phyloP scores from a whole-genome alignment of 2,888 invertebrate genomes.

The Epinotia brunnichana region DNA sequence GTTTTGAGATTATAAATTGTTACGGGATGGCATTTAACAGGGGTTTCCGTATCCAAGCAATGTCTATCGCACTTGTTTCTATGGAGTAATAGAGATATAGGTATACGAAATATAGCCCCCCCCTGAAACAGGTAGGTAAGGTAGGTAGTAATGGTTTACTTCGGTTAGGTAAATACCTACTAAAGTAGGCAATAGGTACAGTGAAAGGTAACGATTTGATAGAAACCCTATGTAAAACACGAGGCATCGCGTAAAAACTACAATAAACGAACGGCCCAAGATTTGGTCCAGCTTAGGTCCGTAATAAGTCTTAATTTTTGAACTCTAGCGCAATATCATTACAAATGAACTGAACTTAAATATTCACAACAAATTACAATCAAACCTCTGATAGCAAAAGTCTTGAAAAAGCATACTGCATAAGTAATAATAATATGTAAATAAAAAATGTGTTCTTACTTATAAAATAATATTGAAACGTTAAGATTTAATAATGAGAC shows the following conservation, averaged over 20 bases:
- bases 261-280: conserved; percentile 28
- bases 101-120: too few relatives aligned
- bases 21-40: too few relatives aligned
- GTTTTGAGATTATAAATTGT: too few relatives aligned
- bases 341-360: conserved; percentile 8
- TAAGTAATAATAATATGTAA: background rate
- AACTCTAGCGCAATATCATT: conserved; percentile 23
- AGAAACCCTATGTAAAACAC: conserved; percentile 11
- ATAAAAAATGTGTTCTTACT: background rate
- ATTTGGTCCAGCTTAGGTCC: conserved; percentile 43
- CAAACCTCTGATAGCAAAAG: background rate
- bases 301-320: conserved; percentile 37
- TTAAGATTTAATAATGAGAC: background rate
- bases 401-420: conserved; percentile 10
- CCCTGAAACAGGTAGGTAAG: too few relatives aligned
- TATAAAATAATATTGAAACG: background rate
- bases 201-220: conserved; percentile 2
- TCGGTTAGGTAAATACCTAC: too few relatives aligned
- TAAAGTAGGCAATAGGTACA: background rate
- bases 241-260: conserved; percentile 25
- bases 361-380: conserved; percentile 14
- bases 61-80: too few relatives aligned
- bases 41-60: too few relatives aligned
- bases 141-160: background rate
- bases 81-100: too few relatives aligned